These are phyloP conservation scores for Caenorhabditis afra DNA, from an alignment of 2,888 invertebrate species.

Conservation along the genomic window DNA sequence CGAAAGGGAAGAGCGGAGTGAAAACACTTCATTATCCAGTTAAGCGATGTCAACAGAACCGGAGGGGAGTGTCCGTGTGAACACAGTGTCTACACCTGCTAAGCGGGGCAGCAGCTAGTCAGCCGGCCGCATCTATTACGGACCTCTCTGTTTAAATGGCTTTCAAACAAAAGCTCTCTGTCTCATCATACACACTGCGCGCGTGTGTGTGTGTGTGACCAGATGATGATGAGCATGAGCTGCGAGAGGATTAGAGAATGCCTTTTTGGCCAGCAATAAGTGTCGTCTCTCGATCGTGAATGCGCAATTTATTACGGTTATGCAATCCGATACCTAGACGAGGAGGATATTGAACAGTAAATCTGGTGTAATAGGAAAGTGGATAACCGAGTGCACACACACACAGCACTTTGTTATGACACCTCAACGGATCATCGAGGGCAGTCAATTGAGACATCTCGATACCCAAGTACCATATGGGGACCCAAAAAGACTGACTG, in stretches of 20 bases:
- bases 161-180: conserved; percentile 40
- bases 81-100: conserved; percentile 55
- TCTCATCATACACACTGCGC: conserved; percentile 18
- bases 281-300: conserved; percentile 22
- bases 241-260: no score
- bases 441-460: not conserved
- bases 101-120: conserved; percentile 2
- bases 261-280: no score
- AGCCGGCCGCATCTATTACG: conserved; percentile 42
- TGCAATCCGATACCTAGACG: conserved; percentile 18
- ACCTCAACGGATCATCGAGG: conserved; percentile 23
- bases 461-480: conserved; percentile 41
- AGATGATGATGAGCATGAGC: conserved; percentile 19
- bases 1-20: conserved; percentile 6
- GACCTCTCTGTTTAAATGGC: conserved; percentile 42
- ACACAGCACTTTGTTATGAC: conserved; percentile 49
- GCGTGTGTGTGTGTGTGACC: conserved; percentile 17
- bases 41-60: conserved; percentile 45
- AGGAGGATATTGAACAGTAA: conserved; percentile 24
- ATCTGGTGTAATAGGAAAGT: conserved; percentile 21
- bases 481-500: conserved; percentile 3
- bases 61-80: conserved; percentile 39
- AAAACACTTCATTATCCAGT: conserved; percentile 61
- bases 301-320: conserved; percentile 42
- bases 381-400: conserved; percentile 22